Base-by-base conservation (phyloP, 2,113 vertebrate species). In the Clarias magur region DNA sequence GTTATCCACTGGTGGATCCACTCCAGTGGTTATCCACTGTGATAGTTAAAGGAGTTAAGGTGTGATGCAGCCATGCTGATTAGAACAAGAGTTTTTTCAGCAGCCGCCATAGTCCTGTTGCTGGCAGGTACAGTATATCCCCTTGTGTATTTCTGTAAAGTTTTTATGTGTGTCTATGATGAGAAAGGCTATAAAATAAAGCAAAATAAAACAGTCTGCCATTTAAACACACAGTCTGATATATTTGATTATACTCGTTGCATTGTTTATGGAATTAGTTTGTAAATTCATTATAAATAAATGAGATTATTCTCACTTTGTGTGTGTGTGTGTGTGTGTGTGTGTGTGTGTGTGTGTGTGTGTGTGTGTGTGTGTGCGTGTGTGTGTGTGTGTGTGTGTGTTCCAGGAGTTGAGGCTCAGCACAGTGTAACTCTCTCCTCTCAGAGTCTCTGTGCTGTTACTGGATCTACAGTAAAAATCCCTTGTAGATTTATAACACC, bases 351-450 rank as follows among this genome's bases (percentile, higher is more conserved):
- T 72, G 16, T 68, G 3, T 10, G 34, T 34, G 34, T 34, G 34
- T 34, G 34, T 34, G 34, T 68, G 3, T 68, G 27, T 30, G 27
- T 68, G 65, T 30, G 27, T 68, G 65, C 30, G 27, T 68, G 62
- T 65, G 62, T 65, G 63, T 68, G 27, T 70, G 68, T 67, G 65
- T 67, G 65, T 72, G 70, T 73, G 70, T 73, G 34, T 73, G 34
- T 42, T 73, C 17, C 70, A 73, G 70, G 17, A 23, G 34, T 73
- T 42, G 34, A 73, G 70, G 38, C 19, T 73, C 38, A 48, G 9
- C 9, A 11, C 34, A 23, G 70, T 73, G 68, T 34, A 34, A 27
- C 25, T 42, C 4, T 42, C 42, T 42, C 42, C 42, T 42, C 42
- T 42, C 4, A 42, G 42, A 42, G 42, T 42, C 42, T 42, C 42